Evolutionary conservation across 2,888 invertebrate genomes (phyloP).

Genomic region (Lysandra coridon): DNA sequence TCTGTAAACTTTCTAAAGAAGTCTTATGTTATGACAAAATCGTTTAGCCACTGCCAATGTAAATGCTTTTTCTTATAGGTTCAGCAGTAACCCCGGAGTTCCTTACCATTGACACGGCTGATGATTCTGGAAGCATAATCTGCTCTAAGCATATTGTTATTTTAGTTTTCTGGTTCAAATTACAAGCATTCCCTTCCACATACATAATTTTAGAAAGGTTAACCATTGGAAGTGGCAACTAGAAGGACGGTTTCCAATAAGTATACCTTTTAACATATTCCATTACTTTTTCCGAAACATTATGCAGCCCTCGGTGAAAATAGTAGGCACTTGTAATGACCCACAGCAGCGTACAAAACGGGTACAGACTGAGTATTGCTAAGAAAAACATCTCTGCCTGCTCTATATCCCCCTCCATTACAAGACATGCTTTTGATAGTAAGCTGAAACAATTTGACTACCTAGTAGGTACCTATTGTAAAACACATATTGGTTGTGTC

Average conservation of each 20-base stretch:
- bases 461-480: not conserved
- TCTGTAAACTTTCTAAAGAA: too few relatives aligned
- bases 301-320: slow-evolving; percentile 52
- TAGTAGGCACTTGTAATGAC: slow-evolving; percentile 59
- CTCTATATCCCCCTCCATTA: slow-evolving; percentile 56
- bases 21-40: too few relatives aligned
- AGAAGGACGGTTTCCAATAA: not conserved
- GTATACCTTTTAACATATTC: slow-evolving; percentile 49
- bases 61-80: too few relatives aligned
- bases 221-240: too few relatives aligned
- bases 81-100: too few relatives aligned
- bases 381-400: slow-evolving; percentile 64
- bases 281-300: slow-evolving; percentile 57
- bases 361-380: slow-evolving; percentile 56
- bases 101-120: too few relatives aligned
- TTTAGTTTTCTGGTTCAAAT: too few relatives aligned
- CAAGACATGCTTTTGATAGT: slow-evolving; percentile 58
- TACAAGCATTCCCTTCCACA: too few relatives aligned
- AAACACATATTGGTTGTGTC: not conserved
- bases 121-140: too few relatives aligned
- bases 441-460: slow-evolving; percentile 50
- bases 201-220: too few relatives aligned
- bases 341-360: slow-evolving; percentile 58
- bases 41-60: too few relatives aligned
- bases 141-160: too few relatives aligned